Percentiles rank a stretch among this genome's conserved stretches.
phyloP scores from a whole-genome alignment of 2,113 vertebrate genomes.

The Speoplatyrhinus poulsoni region DNA sequence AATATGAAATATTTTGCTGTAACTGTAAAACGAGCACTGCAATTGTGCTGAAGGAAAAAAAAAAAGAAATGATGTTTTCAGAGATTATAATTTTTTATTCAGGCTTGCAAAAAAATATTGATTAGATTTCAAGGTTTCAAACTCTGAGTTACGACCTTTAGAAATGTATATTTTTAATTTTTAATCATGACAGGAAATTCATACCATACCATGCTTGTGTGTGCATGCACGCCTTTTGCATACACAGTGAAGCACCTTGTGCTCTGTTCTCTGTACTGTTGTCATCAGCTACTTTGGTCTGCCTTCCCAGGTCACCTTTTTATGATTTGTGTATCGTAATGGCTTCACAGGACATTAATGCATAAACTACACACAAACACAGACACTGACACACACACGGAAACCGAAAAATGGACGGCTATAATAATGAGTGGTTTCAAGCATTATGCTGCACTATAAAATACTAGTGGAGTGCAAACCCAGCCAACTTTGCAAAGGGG shows the following conservation, averaged over 20 bases:
- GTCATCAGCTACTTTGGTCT: slow-evolving; percentile 44
- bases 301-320: slow-evolving; percentile 23
- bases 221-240: slow-evolving; percentile 8
- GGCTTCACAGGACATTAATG: slow-evolving; percentile 33
- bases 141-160: no score
- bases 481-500: slow-evolving; percentile 58
- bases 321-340: slow-evolving; percentile 39
- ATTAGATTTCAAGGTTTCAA: no score
- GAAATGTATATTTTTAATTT: no score
- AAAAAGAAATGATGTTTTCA: no score
- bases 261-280: slow-evolving; percentile 25
- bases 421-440: slow-evolving; percentile 56
- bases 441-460: slow-evolving; percentile 29
- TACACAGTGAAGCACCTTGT: slow-evolving; percentile 11
- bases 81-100: no score
- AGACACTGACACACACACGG: slow-evolving; percentile 17
- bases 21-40: no score
- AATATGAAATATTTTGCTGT: no score
- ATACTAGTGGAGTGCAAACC: slow-evolving; percentile 53
- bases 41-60: no score
- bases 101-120: no score
- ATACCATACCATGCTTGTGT: no score
- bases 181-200: no score
- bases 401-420: background rate
- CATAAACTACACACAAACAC: slow-evolving; percentile 10